Percentiles rank a stretch among this genome's conserved stretches.
Conservation (phyloP, 1,140 invertebrate species). For the Branchinecta lynchi region DNA sequence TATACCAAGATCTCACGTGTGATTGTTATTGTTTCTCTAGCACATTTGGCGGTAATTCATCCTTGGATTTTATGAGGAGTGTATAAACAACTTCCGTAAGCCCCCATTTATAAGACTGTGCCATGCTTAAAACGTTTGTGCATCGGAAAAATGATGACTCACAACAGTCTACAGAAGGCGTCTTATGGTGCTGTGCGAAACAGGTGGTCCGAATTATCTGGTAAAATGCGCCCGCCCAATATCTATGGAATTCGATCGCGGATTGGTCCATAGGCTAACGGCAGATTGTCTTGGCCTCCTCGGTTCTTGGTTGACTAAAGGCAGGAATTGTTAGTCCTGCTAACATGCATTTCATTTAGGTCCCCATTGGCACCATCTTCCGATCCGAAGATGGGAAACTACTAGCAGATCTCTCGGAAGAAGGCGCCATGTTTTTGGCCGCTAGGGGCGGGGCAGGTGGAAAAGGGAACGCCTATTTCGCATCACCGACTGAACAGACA, state of each 20-base stretch:
- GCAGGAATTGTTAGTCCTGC: background rate
- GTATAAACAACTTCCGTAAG: too few relatives aligned
- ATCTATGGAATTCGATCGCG: background rate
- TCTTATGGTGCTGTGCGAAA: too few relatives aligned
- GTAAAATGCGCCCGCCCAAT: slow-evolving; percentile 6
- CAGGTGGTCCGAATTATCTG: too few relatives aligned
- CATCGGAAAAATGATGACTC: too few relatives aligned
- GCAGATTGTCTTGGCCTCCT: slow-evolving; percentile 25
- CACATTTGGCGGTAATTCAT: too few relatives aligned
- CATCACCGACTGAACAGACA: slow-evolving; percentile 57
- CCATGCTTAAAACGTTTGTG: too few relatives aligned
- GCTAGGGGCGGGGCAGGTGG: slow-evolving; percentile 89
- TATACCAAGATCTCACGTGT: too few relatives aligned
- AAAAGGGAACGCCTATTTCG: slow-evolving; percentile 83
- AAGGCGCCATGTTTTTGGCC: slow-evolving; percentile 72
- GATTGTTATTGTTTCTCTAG: too few relatives aligned
- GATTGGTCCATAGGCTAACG: background rate
- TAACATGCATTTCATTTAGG: slow-evolving; percentile 32
- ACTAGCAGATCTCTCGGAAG: slow-evolving; percentile 51
- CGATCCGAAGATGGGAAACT: slow-evolving; percentile 39
- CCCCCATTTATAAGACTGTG: too few relatives aligned
- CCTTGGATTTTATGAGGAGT: too few relatives aligned
- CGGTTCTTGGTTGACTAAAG: slow-evolving; percentile 1
- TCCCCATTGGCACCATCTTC: slow-evolving; percentile 78
- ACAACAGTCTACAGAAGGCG: too few relatives aligned